Percentiles rank a stretch among this genome's conserved stretches.
Evolutionary conservation across 2,113 vertebrate genomes (phyloP).

Genomic region (Malaclemys terrapin): DNA sequence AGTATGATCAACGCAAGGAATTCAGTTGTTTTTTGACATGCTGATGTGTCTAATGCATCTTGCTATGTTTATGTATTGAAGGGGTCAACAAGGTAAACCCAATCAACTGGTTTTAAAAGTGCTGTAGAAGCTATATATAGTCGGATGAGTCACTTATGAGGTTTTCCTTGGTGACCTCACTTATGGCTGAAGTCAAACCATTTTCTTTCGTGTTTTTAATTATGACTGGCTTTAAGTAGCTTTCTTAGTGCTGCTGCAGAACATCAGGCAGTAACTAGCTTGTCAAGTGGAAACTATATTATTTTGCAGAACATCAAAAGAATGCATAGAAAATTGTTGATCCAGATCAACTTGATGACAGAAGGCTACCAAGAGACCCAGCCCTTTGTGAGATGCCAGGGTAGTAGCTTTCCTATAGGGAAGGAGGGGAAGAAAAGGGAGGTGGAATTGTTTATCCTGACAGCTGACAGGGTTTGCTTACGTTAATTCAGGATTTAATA

Average conservation of each 20-base stretch:
- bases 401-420: conserved; percentile 14
- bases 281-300: not conserved
- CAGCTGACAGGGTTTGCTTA: conserved; percentile 41
- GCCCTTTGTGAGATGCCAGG: not conserved
- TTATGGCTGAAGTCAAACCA: not conserved
- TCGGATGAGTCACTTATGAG: not conserved
- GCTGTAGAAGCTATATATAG: not conserved
- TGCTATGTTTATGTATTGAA: too few species aligned
- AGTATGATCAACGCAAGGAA: not conserved
- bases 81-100: not conserved
- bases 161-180: not conserved
- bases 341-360: not conserved
- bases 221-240: not conserved
- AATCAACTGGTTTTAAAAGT: not conserved
- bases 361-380: not conserved
- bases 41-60: not conserved
- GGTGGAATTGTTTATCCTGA: conserved; percentile 50
- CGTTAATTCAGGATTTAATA: conserved; percentile 68
- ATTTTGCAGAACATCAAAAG: not conserved
- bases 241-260: not conserved
- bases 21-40: not conserved
- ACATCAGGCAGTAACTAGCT: not conserved
- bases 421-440: not conserved
- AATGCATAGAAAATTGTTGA: not conserved
- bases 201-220: not conserved